These are phyloP conservation scores for Lophius americanus DNA, from an alignment of 2,797 vertebrate species.

Conservation along the genomic window DNA sequence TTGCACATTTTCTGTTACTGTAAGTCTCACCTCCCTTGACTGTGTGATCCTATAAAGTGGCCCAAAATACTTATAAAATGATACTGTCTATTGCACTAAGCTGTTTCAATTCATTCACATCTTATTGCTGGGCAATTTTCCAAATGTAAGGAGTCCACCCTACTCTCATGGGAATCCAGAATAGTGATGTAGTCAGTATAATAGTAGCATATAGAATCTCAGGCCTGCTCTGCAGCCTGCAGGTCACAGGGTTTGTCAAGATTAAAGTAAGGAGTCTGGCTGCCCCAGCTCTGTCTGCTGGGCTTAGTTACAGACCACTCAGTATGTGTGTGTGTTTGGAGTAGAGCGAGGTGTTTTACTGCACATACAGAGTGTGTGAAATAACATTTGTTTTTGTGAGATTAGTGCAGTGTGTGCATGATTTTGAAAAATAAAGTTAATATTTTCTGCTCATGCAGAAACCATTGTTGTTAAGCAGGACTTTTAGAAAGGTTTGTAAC, in stretches of 20 bases:
- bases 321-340: constrained; percentile 49
- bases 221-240: constrained; percentile 36
- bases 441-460: constrained; percentile 26
- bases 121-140: constrained; percentile 32
- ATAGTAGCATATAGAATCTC: constrained; percentile 32
- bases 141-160: constrained; percentile 40
- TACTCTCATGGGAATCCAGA: constrained; percentile 30
- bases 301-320: constrained; percentile 63
- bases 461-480: constrained; percentile 38
- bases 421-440: constrained; percentile 40
- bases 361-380: constrained; percentile 51
- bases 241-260: constrained; percentile 77
- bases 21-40: constrained; percentile 1
- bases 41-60: constrained; percentile 7
- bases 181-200: constrained; percentile 33
- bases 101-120: constrained; percentile 21
- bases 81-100: constrained; percentile 10
- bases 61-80: constrained; percentile 21
- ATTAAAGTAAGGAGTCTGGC: constrained; percentile 67
- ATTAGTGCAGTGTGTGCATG: constrained; percentile 38
- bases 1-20: too few species aligned
- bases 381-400: constrained; percentile 45
- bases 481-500: constrained; percentile 40
- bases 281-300: constrained; percentile 53
- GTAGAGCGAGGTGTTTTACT: constrained; percentile 40